A percentile compares a stretch with the other conserved stretches of the same genome.
Conservation (phyloP, 2,113 vertebrate species). For the Neodontobutis hainanensis region DNA sequence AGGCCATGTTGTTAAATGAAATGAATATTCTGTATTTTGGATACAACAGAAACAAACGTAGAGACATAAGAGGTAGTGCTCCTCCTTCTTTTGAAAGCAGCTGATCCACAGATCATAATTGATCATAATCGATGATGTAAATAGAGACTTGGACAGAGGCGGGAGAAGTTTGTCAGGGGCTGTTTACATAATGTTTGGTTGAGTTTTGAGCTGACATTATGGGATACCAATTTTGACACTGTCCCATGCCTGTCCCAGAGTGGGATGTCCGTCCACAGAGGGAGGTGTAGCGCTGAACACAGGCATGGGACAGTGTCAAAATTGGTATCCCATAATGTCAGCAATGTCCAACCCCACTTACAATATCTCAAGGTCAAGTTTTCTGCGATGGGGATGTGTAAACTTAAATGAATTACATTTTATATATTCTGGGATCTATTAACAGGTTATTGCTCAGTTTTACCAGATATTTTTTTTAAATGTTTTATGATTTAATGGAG, state of each 20-base stretch:
- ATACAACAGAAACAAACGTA: slow-evolving; percentile 34
- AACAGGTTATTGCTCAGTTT: too few species aligned
- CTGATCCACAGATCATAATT: slow-evolving; percentile 56
- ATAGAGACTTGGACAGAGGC: slow-evolving; percentile 72
- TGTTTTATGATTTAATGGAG: too few species aligned
- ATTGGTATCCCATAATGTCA: slow-evolving; percentile 40
- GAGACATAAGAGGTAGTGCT: slow-evolving; percentile 20
- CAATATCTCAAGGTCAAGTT: neutral
- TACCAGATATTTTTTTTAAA: too few species aligned
- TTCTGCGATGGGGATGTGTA: neutral
- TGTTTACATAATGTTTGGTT: slow-evolving; percentile 80
- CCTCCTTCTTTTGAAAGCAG: slow-evolving; percentile 48
- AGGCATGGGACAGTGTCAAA: slow-evolving; percentile 45
- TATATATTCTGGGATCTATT: too few species aligned
- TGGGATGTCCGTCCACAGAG: slow-evolving; percentile 43
- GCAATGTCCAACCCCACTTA: slow-evolving; percentile 14
- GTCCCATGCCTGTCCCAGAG: slow-evolving; percentile 71
- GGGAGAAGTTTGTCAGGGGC: slow-evolving; percentile 67
- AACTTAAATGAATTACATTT: neutral
- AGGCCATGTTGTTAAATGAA: too few species aligned
- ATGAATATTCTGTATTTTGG: too few species aligned
- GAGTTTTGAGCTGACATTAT: too few species aligned
- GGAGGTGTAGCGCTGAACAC: slow-evolving; percentile 42
- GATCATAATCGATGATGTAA: slow-evolving; percentile 76
- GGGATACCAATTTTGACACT: too few species aligned